These are phyloP conservation scores for Megaleporinus macrocephalus DNA, from an alignment of 2,113 vertebrate genomes.

Conservation along the genomic window DNA sequence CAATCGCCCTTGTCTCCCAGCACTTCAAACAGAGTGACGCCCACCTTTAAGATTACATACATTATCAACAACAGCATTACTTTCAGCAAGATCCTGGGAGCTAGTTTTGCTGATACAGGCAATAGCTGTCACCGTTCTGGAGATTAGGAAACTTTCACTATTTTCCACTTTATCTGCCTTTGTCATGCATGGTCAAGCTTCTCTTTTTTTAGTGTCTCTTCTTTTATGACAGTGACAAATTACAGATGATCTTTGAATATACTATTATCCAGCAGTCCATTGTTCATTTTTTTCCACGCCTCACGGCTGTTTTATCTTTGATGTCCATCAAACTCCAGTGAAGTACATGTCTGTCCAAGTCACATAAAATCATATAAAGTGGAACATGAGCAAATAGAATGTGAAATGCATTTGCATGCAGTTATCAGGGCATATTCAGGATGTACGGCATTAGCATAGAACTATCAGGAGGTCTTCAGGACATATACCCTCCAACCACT, in stretches of 20 bases:
- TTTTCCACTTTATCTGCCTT: neutral
- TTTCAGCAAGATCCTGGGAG: neutral
- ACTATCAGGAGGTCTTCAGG: neutral
- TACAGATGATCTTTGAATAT: neutral
- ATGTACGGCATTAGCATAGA: neutral
- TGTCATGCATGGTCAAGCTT: neutral
- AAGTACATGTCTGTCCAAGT: neutral
- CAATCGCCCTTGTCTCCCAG: too few species aligned
- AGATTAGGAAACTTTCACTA: neutral
- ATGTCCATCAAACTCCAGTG: neutral
- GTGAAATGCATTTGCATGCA: conserved; percentile 13
- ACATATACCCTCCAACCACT: too few species aligned
- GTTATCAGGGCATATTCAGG: neutral
- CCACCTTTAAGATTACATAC: neutral
- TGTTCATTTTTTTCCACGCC: neutral
- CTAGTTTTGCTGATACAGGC: neutral
- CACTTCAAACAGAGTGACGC: too few species aligned
- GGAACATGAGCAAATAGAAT: neutral
- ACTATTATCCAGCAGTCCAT: conserved; percentile 1
- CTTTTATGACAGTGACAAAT: neutral
- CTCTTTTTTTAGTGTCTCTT: neutral
- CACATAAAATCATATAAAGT: neutral
- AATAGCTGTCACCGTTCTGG: too few species aligned
- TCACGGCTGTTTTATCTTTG: neutral
- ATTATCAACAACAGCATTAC: neutral